Base-by-base conservation (phyloP, 1,140 invertebrate genomes). In the Papilio polyxenes region DNA sequence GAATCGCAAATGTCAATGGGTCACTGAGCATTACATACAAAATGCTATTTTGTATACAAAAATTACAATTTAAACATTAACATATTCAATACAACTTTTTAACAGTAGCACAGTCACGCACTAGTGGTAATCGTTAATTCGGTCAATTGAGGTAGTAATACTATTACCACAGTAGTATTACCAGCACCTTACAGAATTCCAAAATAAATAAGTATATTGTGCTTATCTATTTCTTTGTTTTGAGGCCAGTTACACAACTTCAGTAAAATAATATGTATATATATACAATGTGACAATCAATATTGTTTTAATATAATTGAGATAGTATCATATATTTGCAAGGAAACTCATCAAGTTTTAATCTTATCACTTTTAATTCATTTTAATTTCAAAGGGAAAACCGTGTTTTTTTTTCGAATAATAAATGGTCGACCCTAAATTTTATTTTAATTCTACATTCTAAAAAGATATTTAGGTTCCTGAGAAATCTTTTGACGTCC, bases 401-500 rank as follows among this genome's bases (percentile, higher is more conserved):
- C 76, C 23, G 10, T 13, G 17, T n/a, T 44, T 62, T 8, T 11
- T 15, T 62, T 79, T 59, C 37, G 53, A 59, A 62, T 79, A 79
- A 79, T 56, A 53, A 59, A 79, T 59, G 75, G 15, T 40, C 17
- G 76, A 79, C 56, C 37, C 56, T 79, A 59, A 79, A 40, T 17
- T 5, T 77, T 77, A 10, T 31, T 78, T 53, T 56, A 17, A 23
- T 5, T 51, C n/a, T 44, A 78, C 44, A 79, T 80, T 49, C n/a
- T 69, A 69, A 80, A 10, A 80, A 62, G 59, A 48, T 53, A 75
- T 82, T 82, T 80, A 72, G 62, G 76, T 81, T 48, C 72, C 53
- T 53, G 15, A 80, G 56, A 80, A 69, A 65, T 62, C n/a, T 20
- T n/a, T 56, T 77, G 9, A 51, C 49, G 9, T 23, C 49, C 49